Base-by-base conservation (phyloP, 2,888 invertebrate species). In the Smittia sp. region DNA sequence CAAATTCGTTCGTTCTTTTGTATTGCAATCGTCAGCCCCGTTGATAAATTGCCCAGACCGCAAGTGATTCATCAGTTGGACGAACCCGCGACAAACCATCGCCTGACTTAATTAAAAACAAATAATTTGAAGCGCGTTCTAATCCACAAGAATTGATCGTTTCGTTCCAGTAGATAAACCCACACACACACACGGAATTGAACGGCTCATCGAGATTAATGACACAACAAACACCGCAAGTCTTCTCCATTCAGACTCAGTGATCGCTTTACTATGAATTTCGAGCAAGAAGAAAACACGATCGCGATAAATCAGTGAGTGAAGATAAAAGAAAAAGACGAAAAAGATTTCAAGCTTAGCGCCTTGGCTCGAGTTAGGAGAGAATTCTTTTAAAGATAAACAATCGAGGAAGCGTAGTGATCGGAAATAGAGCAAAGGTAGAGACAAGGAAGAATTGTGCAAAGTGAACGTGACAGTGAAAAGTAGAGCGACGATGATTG, bases 401-500 rank as follows among this genome's bases (percentile, higher is more conserved):
- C 46, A 46, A 46, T 13, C 46, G n/a, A n/a, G n/a, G n/a, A n/a
- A n/a, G n/a, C n/a, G 2, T 46, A 46, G 2, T 11, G 46, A 46
- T 11, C 46, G 46, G n/a, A 46, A 46, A 46, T 46, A 46, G 46
- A 67, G 25, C 27, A 63, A 25, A 63, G 38, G 11, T 27, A 66
- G 11, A 66, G 20, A 68, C 9, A 41, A 18, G 32, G 9, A 70
- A 38, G 9, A 52, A 38, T 41, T 41, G 68, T 39, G 65, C 25
- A 65, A 65, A 54, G 27, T 32, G 25, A 52, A 70, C 69, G 69
- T 70, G 69, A 70, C 69, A 70, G 52, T 70, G 69, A 70, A 46
- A 70, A 54, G 27, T 2, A 25, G 20, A 58, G 13, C 52, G 24
- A 70, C 20, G 46, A 88, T 87, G 87, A 79, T 89, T 80, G 86